Evolutionary conservation across 2,113 vertebrate species (phyloP), one percentile per base, ranked within the genome.

Genomic region (Leucosticte australis): DNA sequence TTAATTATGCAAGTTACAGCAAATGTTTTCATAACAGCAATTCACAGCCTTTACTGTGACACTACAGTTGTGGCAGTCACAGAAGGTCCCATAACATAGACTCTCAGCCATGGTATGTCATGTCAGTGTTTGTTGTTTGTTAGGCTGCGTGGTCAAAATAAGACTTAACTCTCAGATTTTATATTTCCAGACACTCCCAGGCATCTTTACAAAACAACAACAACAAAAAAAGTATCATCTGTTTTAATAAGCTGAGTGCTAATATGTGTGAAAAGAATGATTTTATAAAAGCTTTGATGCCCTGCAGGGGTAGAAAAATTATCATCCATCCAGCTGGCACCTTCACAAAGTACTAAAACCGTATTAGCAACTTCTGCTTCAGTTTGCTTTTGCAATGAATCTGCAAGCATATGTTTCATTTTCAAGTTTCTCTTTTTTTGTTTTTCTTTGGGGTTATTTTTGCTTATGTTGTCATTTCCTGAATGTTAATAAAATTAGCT

Each of bases 11-110:
- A 97, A 97, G 97, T 98, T 97, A 95, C 93, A 83, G 94, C 98
- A 97, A 98, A 98, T 98, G 97, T 98, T 98, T 98, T 98, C 98
- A 98, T 98, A 98, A 98, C 98, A 98, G 98, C 97, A 97, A 96
- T 98, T 98, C 97, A 97, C 98, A 97, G 97, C 94, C 98, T 97
- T 96, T 90, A 10, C 86, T 95, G 96, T 98, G 97, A 97, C 98
- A 97, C 94, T 96, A 92, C 96, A 96, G 91, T 97, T 97, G 94
- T 97, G 95, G 97, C 96, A 96, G 97, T 97, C 93, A 83, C 92
- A 94, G 97, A 96, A 97, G 97, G 98, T 97, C 97, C 93, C 56
- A 50, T 94, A 69, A 86, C 89, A 94, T 90, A 97, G 73, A 86
- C 47, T 96, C 96, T 87, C 92, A 67, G 16, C 95, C 96, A 52